Percentiles rank a stretch among this genome's conserved stretches.
phyloP scores from a whole-genome alignment of 2,888 invertebrate species.

The Epinotia ramella region DNA sequence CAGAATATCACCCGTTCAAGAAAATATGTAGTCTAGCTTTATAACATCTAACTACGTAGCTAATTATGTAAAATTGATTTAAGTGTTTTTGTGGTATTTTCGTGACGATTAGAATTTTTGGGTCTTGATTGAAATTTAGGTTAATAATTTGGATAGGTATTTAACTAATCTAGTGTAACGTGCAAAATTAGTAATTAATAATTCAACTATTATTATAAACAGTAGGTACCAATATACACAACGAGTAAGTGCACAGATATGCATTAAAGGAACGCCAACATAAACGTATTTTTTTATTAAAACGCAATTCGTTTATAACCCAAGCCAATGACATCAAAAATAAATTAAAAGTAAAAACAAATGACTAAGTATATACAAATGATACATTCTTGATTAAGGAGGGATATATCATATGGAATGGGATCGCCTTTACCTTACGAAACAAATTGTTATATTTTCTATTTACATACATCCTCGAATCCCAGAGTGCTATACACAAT shows the following conservation, averaged over 20 bases:
- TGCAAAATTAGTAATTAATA: background rate
- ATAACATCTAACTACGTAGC: background rate
- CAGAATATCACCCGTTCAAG: too few species aligned
- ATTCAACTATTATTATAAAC: constrained; percentile 15
- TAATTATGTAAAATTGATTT: background rate
- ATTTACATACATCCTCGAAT: constrained; percentile 60
- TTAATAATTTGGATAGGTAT: background rate
- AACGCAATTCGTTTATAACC: constrained; percentile 8
- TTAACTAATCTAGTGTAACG: constrained; percentile 4
- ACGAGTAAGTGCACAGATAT: constrained; percentile 8
- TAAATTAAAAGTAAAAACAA: constrained; percentile 40
- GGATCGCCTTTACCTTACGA: constrained; percentile 24
- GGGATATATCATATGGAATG: constrained; percentile 22
- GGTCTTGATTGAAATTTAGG: background rate
- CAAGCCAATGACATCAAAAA: constrained; percentile 26
- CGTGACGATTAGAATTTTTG: background rate
- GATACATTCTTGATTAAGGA: constrained; percentile 30
- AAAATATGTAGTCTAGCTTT: background rate
- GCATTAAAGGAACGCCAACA: constrained; percentile 34
- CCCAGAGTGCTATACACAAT: constrained; percentile 58
- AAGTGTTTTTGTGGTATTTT: background rate
- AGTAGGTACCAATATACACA: constrained; percentile 24
- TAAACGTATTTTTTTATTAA: constrained; percentile 29
- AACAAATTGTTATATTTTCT: constrained; percentile 45
- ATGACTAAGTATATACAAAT: constrained; percentile 38